Evolutionary conservation across 1,140 invertebrate genomes (phyloP), one percentile per base, ranked within the genome.

Genomic region (honey bee (Apis mellifera)): DNA sequence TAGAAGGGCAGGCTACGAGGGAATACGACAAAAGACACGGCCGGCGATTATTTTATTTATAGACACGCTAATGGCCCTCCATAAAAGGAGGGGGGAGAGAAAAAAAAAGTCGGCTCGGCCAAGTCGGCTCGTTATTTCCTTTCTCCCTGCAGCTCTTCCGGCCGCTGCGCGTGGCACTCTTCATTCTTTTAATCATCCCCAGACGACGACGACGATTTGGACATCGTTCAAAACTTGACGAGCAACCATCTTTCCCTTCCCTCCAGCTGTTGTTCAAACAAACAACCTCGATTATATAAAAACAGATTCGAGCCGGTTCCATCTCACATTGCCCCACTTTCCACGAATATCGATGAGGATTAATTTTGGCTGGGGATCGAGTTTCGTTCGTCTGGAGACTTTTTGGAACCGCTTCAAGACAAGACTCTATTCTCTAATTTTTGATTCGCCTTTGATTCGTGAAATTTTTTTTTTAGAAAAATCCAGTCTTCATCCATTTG

Each of bases 21-120:
- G 19, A n/a, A 72, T 32, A 52, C 54, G 75, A 84, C 83, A 71
- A 82, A 82, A 71, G 68, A 68, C 73, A 50, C 77, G 62, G 12
- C 52, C 64, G 78, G 32, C 68, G 77, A 80, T 84, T 84, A 84
- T 83, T 85, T 83, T 85, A 82, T 78, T 85, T 83, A 82, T 69
- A 74, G 69, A 78, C 68, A 75, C 74, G 74, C 80, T 85, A 85
- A 85, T 78, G 84, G 76, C 68, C 66, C 68, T 71, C 26, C 32
- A 19, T 11, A 55, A 26, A 65, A 85, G 32, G n/a, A 23, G n/a
- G n/a, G n/a, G n/a, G n/a, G n/a, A n/a, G n/a, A n/a, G n/a, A n/a
- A n/a, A 52, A 52, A 75, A 50, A 65, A 77, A 66, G 59, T 65
- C 82, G 48, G n/a, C n/a, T 52, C 50, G 55, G 50, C 42, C 65